These are phyloP conservation scores for Melipona quadrifasciata DNA, from an alignment of 1,140 invertebrate species.

Conservation along the genomic window DNA sequence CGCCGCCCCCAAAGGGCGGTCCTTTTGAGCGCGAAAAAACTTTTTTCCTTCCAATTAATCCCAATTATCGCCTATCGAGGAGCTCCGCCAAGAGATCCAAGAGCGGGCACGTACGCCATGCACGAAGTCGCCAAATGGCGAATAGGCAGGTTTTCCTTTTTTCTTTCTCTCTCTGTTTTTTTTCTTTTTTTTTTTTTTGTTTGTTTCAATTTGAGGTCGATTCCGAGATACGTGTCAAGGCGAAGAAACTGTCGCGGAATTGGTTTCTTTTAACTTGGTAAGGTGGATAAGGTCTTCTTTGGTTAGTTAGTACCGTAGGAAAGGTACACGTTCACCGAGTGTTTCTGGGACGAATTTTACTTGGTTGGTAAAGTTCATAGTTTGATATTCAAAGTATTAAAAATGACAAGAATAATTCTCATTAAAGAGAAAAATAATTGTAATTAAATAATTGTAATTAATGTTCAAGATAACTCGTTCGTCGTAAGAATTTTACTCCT, in stretches of 20 bases:
- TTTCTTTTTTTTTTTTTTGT: no score
- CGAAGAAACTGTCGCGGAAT: background rate
- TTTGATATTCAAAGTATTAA: no score
- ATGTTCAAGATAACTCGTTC: no score
- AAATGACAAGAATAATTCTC: no score
- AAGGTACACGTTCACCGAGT: no score
- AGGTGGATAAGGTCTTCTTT: background rate
- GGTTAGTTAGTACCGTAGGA: background rate
- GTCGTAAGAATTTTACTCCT: no score
- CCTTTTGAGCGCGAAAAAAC: constrained; percentile 38
- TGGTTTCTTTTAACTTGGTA: background rate
- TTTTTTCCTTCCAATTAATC: constrained; percentile 50
- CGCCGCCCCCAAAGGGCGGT: constrained; percentile 9
- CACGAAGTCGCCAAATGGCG: background rate
- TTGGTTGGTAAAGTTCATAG: no score
- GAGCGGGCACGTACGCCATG: background rate
- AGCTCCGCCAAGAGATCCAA: background rate
- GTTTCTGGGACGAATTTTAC: no score
- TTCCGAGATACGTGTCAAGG: background rate
- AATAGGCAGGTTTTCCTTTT: background rate
- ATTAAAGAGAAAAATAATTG: no score
- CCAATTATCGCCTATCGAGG: constrained; percentile 38
- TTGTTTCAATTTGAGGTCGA: no score
- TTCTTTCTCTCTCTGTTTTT: no score
- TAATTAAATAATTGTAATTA: no score